Evolutionary conservation across 2,113 vertebrate genomes (phyloP).

Genomic region (Actinemys pallida): DNA sequence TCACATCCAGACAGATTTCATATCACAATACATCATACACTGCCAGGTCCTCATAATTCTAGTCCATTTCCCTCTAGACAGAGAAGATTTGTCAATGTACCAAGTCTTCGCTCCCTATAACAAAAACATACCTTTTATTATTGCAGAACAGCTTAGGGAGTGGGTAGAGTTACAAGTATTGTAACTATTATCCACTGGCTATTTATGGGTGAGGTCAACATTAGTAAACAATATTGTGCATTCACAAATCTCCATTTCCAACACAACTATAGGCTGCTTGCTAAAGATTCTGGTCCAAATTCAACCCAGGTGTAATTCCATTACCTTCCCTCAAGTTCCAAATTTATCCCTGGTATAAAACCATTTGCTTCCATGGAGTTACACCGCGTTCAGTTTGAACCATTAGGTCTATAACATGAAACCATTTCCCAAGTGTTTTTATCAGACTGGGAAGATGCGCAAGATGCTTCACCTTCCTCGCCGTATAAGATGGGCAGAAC

Average conservation of each 20-base stretch:
- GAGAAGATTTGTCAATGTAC: not conserved
- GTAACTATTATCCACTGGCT: not conserved
- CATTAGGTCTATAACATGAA: not conserved
- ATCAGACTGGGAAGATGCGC: conserved; percentile 13
- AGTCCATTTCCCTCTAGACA: not conserved
- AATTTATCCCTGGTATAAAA: not conserved
- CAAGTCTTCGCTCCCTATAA: not conserved
- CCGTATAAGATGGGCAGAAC: not conserved
- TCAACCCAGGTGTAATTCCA: not conserved
- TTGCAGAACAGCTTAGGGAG: not conserved
- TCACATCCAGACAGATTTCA: not conserved
- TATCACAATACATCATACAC: not conserved
- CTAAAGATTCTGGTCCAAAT: not conserved
- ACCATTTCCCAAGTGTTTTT: conserved; percentile 25
- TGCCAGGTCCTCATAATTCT: not conserved
- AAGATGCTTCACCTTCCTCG: not conserved
- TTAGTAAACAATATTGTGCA: not conserved
- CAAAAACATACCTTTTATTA: not conserved
- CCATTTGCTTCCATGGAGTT: not conserved
- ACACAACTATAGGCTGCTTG: not conserved
- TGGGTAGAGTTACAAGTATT: not conserved
- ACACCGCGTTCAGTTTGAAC: not conserved
- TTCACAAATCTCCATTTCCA: not conserved
- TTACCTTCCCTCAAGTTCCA: not conserved
- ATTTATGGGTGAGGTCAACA: accelerated